A percentile compares a stretch with the other conserved stretches of the same genome.
Conservation (phyloP, 2,797 vertebrate species). For the Cuculus canorus region DNA sequence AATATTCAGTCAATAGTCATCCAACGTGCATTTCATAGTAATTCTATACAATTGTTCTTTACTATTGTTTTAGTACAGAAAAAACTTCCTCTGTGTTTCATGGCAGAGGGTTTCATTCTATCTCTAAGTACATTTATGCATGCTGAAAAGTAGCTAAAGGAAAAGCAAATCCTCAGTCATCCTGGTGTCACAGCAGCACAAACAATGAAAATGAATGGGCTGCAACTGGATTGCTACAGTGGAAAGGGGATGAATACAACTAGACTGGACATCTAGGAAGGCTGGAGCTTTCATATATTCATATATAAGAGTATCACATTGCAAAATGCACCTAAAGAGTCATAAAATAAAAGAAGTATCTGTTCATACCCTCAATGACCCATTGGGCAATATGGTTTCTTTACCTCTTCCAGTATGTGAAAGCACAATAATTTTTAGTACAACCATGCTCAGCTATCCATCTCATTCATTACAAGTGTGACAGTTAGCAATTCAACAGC, state of each 20-base stretch:
- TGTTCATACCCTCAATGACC: neutral
- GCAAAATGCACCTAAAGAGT: neutral
- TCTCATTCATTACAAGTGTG: neutral
- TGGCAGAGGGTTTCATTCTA: neutral
- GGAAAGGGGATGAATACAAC: neutral
- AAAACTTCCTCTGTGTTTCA: neutral
- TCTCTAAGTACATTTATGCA: neutral
- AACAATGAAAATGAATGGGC: neutral
- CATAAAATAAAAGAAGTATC: neutral
- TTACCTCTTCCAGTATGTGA: neutral
- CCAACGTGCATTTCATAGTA: neutral
- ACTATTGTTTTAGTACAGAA: slow-evolving; percentile 2
- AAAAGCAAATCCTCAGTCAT: slow-evolving; percentile 15
- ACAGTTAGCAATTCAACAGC: neutral
- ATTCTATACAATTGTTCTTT: neutral
- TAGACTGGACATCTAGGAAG: neutral
- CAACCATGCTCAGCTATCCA: neutral
- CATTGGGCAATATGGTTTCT: neutral
- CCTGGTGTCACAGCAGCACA: neutral
- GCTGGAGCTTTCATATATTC: neutral
- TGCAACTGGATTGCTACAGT: neutral
- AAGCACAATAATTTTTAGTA: neutral
- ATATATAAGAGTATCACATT: neutral
- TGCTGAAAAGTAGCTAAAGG: neutral
- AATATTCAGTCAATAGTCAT: neutral